A percentile compares a stretch with the other conserved stretches of the same genome.
These are phyloP conservation scores for Gila orcuttii DNA, from an alignment of 2,113 vertebrate genomes.

Conservation along the genomic window DNA sequence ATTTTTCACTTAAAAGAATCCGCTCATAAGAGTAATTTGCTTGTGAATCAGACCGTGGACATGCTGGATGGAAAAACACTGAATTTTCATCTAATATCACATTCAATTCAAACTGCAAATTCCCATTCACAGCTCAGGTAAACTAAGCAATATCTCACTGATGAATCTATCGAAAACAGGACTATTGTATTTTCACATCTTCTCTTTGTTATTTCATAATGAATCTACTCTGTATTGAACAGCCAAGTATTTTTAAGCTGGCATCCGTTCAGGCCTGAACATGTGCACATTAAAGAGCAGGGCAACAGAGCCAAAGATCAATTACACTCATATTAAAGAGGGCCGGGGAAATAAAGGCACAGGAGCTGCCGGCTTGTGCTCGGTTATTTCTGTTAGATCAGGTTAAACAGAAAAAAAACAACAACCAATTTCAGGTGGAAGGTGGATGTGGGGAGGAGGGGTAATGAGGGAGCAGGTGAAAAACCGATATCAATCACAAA, in stretches of 20 bases:
- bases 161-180: background rate
- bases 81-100: background rate
- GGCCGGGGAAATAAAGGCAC: background rate
- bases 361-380: background rate
- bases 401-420: conserved; percentile 24
- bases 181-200: background rate
- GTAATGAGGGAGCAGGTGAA: conserved; percentile 12
- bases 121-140: background rate
- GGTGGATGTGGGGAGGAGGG: background rate
- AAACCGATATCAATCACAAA: background rate
- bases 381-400: conserved; percentile 38
- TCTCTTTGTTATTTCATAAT: background rate
- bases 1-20: background rate
- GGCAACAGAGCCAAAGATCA: conserved; percentile 13
- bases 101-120: background rate
- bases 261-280: background rate
- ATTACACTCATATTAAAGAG: conserved; percentile 25
- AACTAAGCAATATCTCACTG: background rate
- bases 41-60: background rate
- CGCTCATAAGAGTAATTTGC: background rate
- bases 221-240: background rate
- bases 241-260: conserved; percentile 2
- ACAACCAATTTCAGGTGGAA: conserved; percentile 17
- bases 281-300: conserved; percentile 6
- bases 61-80: background rate